Base-by-base conservation (phyloP, 2,113 vertebrate genomes). In the Pantherophis guttatus region DNA sequence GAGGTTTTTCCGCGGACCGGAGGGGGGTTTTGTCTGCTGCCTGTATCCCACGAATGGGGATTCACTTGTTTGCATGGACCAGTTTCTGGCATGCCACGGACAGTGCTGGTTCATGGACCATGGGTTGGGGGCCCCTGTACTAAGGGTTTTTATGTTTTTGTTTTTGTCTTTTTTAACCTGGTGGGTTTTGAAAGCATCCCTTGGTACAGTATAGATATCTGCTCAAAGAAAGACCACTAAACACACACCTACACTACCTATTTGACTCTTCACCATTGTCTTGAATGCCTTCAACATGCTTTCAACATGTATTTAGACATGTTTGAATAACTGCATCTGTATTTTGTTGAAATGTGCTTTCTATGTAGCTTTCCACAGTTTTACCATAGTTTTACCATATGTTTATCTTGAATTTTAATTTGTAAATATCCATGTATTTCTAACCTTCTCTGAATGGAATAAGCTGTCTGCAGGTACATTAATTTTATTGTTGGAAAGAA, bases 391-490 rank as follows among this genome's bases (percentile, higher is more conserved):
- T 93, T 8, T 24, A 52, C 0, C 70, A 50, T 39, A 1, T 57
- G 24, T 0, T 70, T 70, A n/a, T 29, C 0, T 3, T 81, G n/a
- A 81, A 39, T 39, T 81, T 33, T 81, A 39, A 81, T 81, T 81
- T 58, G 53, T 87, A 55, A 93, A 11, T 87, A 57, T 29, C 86
- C 62, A 53, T 3, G 23, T 88, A 88, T 48, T 29, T 0, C 65
- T 65, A 91, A 89, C 54, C 93, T 93, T 93, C 50, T 88, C 0
- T 0, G 52, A 53, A 92, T 90, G 8, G 86, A 39, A n/a, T 57
- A 70, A 29, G n/a, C 93, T 94, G 62, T 23, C 93, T 93, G 92
- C 94, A 96, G 94, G 93, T 95, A 92, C 93, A 58, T 53, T 92
- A 85, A 85, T 65, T 93, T 85, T 2, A 75, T 75, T 65, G 50